Base-by-base conservation (phyloP, 1,140 invertebrate genomes). In the Amphibalanus amphitrite region DNA sequence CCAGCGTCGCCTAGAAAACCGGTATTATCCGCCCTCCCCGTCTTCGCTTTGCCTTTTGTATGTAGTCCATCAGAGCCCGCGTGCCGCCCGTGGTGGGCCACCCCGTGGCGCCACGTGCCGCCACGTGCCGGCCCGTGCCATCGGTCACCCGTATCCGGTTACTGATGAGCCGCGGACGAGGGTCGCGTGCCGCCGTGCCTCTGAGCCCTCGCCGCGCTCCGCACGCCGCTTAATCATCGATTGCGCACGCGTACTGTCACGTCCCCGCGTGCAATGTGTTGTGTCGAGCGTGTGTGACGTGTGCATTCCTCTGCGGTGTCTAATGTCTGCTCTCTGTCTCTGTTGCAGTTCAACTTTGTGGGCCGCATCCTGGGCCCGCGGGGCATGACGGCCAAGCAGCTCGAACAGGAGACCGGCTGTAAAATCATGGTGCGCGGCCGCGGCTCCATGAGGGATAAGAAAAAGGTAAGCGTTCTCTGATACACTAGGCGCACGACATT, bases 341-440 rank as follows among this genome's bases (percentile, higher is more conserved):
- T 59, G 47, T 90, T 90, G 73, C 88, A 99, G 95, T 99, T 98
- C 83, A 99, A 99, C 84, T 99, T 99, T 83, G 97, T 99, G 74
- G 97, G 97, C 76, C 88, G 97, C 83, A 99, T 99, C 85, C 85
- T 99, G 78, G 97, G 97, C 68, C 97, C 97, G 73, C 85, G 96
- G 76, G 97, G 97, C 75, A 98, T 99, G 95, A 99, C 97, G 71
- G 96, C 97, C 29, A 99, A 99, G 83, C 95, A 99, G 83, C 84
- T 99, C 79, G 97, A 99, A 84, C 92, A 97, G 83, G 96, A 98
- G 86, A 99, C 97, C 77, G 95, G 96, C 77, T 99, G 97, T 84
- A 99, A 98, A 88, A 98, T 99, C 77, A 99, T 99, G 97, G 95
- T 99, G 73, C 87, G 97, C 82, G 97, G 97, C 77, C 95, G 97